These are phyloP conservation scores for Pao palembangensis DNA, from an alignment of 2,113 vertebrate genomes.

Conservation along the genomic window DNA sequence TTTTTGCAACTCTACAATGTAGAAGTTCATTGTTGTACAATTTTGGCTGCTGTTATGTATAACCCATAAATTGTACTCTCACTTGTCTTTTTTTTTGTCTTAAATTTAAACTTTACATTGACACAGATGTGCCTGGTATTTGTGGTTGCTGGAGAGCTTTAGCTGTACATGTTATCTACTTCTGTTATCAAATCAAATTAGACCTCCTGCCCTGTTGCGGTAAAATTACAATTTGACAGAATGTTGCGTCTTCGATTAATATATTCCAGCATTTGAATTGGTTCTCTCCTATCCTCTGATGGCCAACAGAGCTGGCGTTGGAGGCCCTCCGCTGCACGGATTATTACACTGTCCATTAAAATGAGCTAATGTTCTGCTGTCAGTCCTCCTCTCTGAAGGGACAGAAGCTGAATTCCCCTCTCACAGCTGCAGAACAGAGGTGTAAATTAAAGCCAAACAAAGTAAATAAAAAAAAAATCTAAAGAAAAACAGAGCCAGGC, in stretches of 20 bases:
- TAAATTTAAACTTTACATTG: constrained; percentile 30
- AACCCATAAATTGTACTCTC: constrained; percentile 15
- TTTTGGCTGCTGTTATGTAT: constrained; percentile 19
- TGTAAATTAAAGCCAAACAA: constrained; percentile 73
- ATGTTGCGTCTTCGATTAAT: constrained; percentile 54
- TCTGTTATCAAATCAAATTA: constrained; percentile 64
- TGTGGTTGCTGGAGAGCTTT: constrained; percentile 2
- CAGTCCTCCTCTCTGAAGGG: constrained; percentile 54
- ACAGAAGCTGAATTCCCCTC: constrained; percentile 55
- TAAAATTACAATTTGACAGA: constrained; percentile 64
- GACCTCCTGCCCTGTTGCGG: constrained; percentile 20
- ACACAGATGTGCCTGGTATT: constrained; percentile 2
- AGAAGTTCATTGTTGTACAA: constrained; percentile 21
- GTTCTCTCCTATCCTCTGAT: constrained; percentile 54
- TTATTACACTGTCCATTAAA: constrained; percentile 72
- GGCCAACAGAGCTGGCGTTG: constrained; percentile 59
- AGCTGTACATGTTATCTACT: constrained; percentile 15
- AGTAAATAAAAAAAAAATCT: constrained; percentile 23
- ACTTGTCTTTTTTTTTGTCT: constrained; percentile 31
- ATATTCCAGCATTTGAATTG: constrained; percentile 54
- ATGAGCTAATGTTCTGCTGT: constrained; percentile 68
- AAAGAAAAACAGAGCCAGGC: constrained; percentile 10
- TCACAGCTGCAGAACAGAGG: constrained; percentile 72
- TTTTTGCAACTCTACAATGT: background rate
- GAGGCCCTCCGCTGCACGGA: constrained; percentile 57